A percentile compares a stretch with the other conserved stretches of the same genome.
Evolutionary conservation across 2,888 invertebrate genomes (phyloP).

Genomic region (Mesopsocus fuscifrons): DNA sequence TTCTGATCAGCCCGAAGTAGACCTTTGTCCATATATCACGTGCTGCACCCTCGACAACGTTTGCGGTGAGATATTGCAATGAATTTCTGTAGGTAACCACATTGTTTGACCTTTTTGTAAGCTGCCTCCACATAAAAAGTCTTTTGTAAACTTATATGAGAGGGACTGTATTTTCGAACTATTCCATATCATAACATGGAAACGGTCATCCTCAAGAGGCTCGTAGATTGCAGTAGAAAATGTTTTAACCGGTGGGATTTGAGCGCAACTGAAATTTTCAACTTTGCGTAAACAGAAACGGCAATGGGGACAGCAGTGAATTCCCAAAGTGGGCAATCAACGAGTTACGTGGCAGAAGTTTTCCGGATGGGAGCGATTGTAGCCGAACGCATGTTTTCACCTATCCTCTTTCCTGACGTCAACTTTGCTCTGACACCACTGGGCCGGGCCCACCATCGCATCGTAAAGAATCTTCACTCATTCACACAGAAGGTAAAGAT

Average conservation of each 20-base stretch:
- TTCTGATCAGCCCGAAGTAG: background rate
- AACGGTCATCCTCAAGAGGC: too few species aligned
- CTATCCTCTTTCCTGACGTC: background rate
- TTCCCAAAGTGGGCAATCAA: slow-evolving; percentile 29
- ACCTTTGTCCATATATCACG: slow-evolving; percentile 18
- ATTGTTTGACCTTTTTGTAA: too few species aligned
- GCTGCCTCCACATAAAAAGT: too few species aligned
- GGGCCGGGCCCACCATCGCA: background rate
- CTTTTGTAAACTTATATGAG: too few species aligned
- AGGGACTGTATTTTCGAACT: too few species aligned
- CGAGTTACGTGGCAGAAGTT: slow-evolving; percentile 36
- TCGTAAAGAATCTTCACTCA: slow-evolving; percentile 2
- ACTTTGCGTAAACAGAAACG: too few species aligned
- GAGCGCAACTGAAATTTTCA: too few species aligned
- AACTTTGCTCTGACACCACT: background rate
- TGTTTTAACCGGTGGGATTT: too few species aligned
- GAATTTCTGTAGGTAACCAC: too few species aligned
- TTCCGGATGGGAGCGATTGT: slow-evolving; percentile 13
- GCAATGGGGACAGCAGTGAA: slow-evolving; percentile 49
- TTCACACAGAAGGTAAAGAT: slow-evolving; percentile 1
- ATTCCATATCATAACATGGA: too few species aligned
- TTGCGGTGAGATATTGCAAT: slow-evolving; percentile 33
- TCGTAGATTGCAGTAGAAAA: too few species aligned
- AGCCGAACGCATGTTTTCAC: slow-evolving; percentile 2
- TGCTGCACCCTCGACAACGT: slow-evolving; percentile 52